Base-by-base conservation (phyloP, 1,140 invertebrate genomes). In the Drosophila micromelanica region DNA sequence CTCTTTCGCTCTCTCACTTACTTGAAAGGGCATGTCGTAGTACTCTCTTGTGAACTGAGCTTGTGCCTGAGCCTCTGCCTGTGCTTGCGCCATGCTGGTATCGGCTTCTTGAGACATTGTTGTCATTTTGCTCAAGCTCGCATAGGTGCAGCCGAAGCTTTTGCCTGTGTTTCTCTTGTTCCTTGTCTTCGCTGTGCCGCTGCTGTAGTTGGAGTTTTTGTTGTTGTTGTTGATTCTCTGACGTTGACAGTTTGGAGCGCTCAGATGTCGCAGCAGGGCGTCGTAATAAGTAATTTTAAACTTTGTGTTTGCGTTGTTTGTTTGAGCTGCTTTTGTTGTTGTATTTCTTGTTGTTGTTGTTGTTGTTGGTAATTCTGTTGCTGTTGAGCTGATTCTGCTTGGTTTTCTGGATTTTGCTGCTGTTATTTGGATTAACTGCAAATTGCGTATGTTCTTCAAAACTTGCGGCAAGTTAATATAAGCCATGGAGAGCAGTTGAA, bases 371-470 rank as follows among this genome's bases (percentile, higher is more conserved):
- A 27, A 65, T 75, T 7, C 9, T 6, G n/a, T 13, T 52, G 49
- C 13, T 35, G 15, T 2, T 37, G 13, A 1, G 8, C 37, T 32
- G 15, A 40, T 69, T 69, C 13, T 46, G 13, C 12, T 61, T 52
- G 38, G 23, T 38, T 30, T 35, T 60, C 23, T 62, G 17, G 46
- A 17, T 60, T 38, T 68, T 4, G 38, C 38, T 40, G 38, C 11
- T 38, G 48, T 57, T 51, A 20, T 30, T 42, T 69, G 57, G 46
- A 67, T 68, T 43, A 79, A 87, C 70, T 78, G 81, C 69, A 71
- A 87, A 78, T 63, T 73, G 54, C 74, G 55, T 72, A 82, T 65
- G 65, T 76, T 78, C 77, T 70, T 78, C 56, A 82, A 78, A 60
- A 65, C 56, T 57, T 81, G 61, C 64, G 54, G 52, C 43, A 65